phyloP scores from a whole-genome alignment of 53 echinoderm and acorn worm species.

The Holothuria scabra region DNA sequence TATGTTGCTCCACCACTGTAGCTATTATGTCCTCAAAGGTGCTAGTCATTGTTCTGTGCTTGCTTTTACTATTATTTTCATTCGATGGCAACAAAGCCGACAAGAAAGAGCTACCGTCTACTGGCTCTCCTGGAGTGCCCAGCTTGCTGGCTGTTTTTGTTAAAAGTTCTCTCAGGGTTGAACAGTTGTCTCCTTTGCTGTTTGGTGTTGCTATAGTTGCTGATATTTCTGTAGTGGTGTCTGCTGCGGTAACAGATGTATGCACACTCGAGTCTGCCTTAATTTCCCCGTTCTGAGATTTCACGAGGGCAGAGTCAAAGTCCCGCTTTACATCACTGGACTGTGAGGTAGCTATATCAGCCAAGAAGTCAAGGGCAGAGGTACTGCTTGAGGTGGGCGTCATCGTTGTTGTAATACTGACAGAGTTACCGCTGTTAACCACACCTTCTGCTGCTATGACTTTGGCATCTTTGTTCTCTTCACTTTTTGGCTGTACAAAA shows the following conservation, averaged over 20 bases:
- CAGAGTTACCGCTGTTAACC: background rate
- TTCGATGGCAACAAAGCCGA: slow-evolving; percentile 70
- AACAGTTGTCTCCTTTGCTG: slow-evolving; percentile 73
- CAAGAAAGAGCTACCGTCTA: slow-evolving; percentile 78
- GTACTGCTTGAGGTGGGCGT: slow-evolving; percentile 41
- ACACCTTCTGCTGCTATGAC: too few relatives aligned
- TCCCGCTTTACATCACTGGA: slow-evolving; percentile 53
- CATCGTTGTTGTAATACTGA: background rate
- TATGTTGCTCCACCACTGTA: slow-evolving; percentile 98
- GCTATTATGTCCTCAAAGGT: slow-evolving; percentile 99
- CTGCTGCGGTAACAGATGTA: background rate
- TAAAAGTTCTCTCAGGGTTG: slow-evolving; percentile 88
- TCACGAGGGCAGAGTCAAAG: slow-evolving; percentile 14
- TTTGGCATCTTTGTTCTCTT: slow-evolving; percentile 13
- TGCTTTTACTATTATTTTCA: slow-evolving; percentile 66
- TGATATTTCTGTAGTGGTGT: background rate
- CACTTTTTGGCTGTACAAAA: background rate
- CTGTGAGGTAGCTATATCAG: slow-evolving; percentile 91
- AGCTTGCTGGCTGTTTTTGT: slow-evolving; percentile 94
- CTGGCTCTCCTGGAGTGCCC: slow-evolving; percentile 65
- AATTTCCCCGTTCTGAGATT: slow-evolving; percentile 9
- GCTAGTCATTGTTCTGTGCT: slow-evolving; percentile 91
- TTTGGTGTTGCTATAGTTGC: slow-evolving; percentile 54
- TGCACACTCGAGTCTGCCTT: background rate
- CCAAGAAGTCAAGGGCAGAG: slow-evolving; percentile 89